phyloP scores from a whole-genome alignment of 2,888 invertebrate species.

The Caenorhabditis angaria region DNA sequence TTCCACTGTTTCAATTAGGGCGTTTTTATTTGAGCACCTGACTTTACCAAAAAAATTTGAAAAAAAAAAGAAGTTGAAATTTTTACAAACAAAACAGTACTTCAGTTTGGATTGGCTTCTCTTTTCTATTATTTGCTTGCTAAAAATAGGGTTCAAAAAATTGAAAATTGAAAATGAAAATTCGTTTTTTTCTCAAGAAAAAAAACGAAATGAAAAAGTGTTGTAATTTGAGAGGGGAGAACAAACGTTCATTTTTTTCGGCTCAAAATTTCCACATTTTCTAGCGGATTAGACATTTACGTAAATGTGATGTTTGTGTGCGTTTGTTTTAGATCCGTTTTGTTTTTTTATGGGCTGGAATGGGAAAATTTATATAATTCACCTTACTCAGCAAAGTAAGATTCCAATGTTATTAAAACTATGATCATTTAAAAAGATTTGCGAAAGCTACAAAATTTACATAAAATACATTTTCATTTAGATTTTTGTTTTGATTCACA shows the following conservation, averaged over 20 bases:
- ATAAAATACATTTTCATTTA: no score
- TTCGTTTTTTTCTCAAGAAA: background rate
- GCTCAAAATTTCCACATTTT: background rate
- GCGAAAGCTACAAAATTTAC: background rate
- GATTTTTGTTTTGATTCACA: background rate
- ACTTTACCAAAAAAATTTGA: no score
- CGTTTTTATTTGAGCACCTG: conserved; percentile 21
- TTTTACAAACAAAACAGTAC: background rate
- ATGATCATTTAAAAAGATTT: background rate
- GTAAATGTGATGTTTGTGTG: background rate
- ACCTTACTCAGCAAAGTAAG: no score
- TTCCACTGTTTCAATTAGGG: conserved; percentile 32
- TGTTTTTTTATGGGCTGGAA: no score
- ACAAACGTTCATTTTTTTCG: background rate
- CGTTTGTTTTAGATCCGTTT: no score
- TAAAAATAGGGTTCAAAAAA: background rate
- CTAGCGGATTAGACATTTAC: background rate
- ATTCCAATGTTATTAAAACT: background rate
- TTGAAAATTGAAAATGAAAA: background rate
- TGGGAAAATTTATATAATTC: no score
- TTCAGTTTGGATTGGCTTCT: background rate
- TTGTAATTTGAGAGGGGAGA: background rate
- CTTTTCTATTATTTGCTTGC: background rate
- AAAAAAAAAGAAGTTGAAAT: background rate
- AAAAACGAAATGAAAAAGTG: no score